phyloP scores from a whole-genome alignment of 2,113 vertebrate genomes.

The Sinosuthora webbiana region DNA sequence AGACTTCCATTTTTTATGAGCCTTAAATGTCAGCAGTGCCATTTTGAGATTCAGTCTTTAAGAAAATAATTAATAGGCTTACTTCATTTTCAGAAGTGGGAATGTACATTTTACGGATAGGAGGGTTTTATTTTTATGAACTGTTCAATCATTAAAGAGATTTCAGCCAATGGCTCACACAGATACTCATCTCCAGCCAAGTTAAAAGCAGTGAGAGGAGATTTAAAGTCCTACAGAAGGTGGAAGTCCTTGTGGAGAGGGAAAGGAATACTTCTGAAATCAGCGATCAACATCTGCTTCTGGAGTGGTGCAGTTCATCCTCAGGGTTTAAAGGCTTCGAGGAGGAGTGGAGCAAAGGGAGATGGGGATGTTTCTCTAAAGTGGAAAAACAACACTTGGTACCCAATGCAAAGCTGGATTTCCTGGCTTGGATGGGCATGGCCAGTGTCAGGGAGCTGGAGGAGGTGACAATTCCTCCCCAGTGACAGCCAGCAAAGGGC shows the following conservation, averaged over 20 bases:
- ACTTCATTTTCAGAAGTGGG: background rate
- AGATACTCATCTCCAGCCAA: background rate
- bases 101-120: background rate
- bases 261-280: background rate
- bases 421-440: accelerated
- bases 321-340: background rate
- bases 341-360: background rate
- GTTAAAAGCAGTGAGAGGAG: background rate
- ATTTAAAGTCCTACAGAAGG: background rate
- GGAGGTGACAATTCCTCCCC: background rate
- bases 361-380: too few relatives aligned
- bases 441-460: background rate
- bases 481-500: background rate
- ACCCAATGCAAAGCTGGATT: background rate
- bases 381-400: background rate
- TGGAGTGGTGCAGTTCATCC: accelerated
- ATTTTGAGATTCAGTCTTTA: background rate
- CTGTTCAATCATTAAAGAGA: background rate
- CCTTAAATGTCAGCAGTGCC: conserved; percentile 28
- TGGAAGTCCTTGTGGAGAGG: background rate
- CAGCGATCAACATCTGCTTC: background rate
- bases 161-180: background rate
- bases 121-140: background rate
- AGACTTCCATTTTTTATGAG: background rate
- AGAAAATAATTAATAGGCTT: conserved; percentile 23